Percentiles rank a stretch among this genome's conserved stretches.
Evolutionary conservation across 2,888 invertebrate genomes (phyloP).

Genomic region (Brassicogethes aeneus): DNA sequence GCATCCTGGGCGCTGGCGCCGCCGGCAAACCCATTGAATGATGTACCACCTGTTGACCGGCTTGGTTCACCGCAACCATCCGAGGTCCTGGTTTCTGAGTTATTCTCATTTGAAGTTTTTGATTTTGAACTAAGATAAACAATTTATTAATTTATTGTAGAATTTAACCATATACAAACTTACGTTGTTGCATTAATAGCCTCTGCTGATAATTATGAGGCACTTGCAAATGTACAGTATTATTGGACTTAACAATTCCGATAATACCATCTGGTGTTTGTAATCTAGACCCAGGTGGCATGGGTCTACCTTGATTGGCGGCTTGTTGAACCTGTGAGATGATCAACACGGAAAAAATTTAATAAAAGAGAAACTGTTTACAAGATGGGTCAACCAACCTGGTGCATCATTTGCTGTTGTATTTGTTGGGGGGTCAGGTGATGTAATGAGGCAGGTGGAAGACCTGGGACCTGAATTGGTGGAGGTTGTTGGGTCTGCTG

Average conservation of each 20-base stretch:
- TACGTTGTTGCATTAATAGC: conserved; percentile 32
- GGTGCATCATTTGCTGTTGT: conserved; percentile 49
- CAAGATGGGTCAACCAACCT: conserved; percentile 28
- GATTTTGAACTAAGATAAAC: conserved; percentile 34
- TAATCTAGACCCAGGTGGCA: conserved; percentile 47
- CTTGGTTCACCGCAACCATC: conserved; percentile 21
- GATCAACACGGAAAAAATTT: conserved; percentile 7
- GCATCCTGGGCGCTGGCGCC: conserved; percentile 35
- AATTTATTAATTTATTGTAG: no score
- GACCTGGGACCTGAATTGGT: conserved; percentile 11
- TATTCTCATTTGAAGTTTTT: conserved; percentile 37
- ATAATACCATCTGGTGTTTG: conserved; percentile 54
- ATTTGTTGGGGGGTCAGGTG: conserved; percentile 37
- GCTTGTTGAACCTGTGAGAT: conserved; percentile 53
- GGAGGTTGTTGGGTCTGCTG: conserved; percentile 17
- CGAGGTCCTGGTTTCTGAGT: conserved; percentile 25
- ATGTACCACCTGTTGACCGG: conserved; percentile 15
- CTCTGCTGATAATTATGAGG: conserved; percentile 42
- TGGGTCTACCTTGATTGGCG: conserved; percentile 49
- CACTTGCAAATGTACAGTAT: conserved; percentile 48
- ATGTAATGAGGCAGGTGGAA: conserved; percentile 23
- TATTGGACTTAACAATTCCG: conserved; percentile 57
- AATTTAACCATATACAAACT: no score
- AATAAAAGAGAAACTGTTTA: conserved; percentile 1
- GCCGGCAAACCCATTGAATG: conserved; percentile 35